Conservation (phyloP, 2,888 invertebrate species). For the Pristionchus entomophagus region DNA sequence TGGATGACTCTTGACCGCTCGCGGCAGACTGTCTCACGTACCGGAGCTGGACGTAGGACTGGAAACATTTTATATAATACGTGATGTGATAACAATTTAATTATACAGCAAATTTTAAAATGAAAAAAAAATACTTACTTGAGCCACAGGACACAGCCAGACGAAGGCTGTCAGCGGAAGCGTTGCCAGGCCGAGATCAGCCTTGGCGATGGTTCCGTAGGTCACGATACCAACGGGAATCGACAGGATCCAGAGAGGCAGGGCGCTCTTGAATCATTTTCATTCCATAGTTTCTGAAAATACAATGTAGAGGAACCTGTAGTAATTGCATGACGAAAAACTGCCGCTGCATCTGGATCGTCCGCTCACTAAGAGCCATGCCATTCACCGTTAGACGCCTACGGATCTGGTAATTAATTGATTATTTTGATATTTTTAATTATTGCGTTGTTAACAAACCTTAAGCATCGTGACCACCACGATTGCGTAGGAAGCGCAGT, state of each 20-base stretch:
- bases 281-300: background rate
- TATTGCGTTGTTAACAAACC: background rate
- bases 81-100: no score
- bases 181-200: background rate
- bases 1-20: no score
- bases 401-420: background rate
- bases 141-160: background rate
- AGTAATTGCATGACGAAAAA: slow-evolving; percentile 3
- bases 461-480: background rate
- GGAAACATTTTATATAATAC: no score
- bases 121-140: no score
- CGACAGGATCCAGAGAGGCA: background rate
- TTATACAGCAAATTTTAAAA: no score
- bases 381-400: background rate
- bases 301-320: background rate
- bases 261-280: background rate
- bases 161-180: background rate
- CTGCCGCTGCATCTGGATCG: background rate
- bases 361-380: background rate
- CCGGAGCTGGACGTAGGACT: no score
- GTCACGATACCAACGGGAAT: background rate
- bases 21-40: no score
- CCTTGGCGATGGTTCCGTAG: background rate
- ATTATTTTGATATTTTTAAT: background rate
- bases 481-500: background rate